Base-by-base conservation (phyloP, 2,888 invertebrate species). In the Tanypteryx hageni region DNA sequence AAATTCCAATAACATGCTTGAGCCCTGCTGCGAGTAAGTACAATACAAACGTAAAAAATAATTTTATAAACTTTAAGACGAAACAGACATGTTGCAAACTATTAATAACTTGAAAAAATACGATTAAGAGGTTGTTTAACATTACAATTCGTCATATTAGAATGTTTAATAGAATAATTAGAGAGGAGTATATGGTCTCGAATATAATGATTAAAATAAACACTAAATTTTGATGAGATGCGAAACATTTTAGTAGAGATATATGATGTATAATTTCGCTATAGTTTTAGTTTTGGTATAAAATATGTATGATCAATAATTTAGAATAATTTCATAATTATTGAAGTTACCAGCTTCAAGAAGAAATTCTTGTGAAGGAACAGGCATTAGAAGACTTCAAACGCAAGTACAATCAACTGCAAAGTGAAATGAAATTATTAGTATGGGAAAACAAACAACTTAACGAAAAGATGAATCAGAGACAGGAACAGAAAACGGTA, bases 361-460 rank as follows among this genome's bases (percentile, higher is more conserved):
- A 96, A 94, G 96, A 97, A 94, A 94, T 97, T 93, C 95, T 97
- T 94, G 96, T 96, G 76, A 97, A 97, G 93, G 97, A 97, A 93
- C 96, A 96, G 93, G 96, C 96, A 22, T 95, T 97, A 93, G 97
- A 97, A 94, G 96, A 95, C 11, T 95, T 97, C 81, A 96, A 97
- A 92, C 95, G 96, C 92, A 96, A 97, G 94, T 95, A 97, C 93
- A 96, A 96, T 93, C 95, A 96, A 84, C 95, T 97, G 91, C 97
- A 97, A 93, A 96, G 96, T 85, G 97, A 97, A 94, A 95, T 97
- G 95, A 96, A 96, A 94, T 95, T 97, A 94, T 95, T 97, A 94
- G 95, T 96, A 92, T 96, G 96, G 93, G 97, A 97, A 94, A 97
- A 97, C 94, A 94, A 94, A 31, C 94, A 96, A 92, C 95, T 97